Percentiles rank a stretch among this genome's conserved stretches.
These are phyloP conservation scores for Capitella teleta DNA, from an alignment of 1,140 invertebrate genomes.

Conservation along the genomic window DNA sequence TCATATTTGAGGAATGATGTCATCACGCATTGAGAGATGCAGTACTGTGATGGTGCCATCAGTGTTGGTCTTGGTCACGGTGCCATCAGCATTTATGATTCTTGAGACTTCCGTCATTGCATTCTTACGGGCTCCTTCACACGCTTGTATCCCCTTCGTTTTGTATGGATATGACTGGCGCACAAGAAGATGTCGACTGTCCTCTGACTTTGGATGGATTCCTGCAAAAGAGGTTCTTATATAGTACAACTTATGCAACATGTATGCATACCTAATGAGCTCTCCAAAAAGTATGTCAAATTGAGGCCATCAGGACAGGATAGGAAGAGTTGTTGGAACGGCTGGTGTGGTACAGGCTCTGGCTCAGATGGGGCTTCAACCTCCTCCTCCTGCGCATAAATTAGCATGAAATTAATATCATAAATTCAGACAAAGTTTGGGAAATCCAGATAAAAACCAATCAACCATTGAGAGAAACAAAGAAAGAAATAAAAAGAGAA, in stretches of 20 bases:
- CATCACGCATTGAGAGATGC: no score
- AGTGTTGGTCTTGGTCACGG: slow-evolving; percentile 35
- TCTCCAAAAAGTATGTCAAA: slow-evolving; percentile 33
- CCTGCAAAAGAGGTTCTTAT: no score
- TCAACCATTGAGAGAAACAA: no score
- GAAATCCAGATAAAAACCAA: no score
- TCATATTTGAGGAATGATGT: no score
- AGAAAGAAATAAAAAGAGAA: no score
- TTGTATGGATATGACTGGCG: slow-evolving; percentile 38
- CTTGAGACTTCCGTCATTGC: slow-evolving; percentile 27
- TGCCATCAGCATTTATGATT: slow-evolving; percentile 35
- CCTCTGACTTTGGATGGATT: slow-evolving; percentile 21
- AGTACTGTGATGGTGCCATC: slow-evolving; percentile 28
- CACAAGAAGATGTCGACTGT: slow-evolving; percentile 28
- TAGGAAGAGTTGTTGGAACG: slow-evolving; percentile 36
- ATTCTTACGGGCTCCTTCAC: slow-evolving; percentile 25
- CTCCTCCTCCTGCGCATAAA: background rate
- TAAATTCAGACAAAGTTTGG: no score
- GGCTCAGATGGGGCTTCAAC: no score
- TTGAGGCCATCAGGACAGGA: slow-evolving; percentile 38
- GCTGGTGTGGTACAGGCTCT: slow-evolving; percentile 15
- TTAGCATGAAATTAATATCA: no score
- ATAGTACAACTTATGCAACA: no score
- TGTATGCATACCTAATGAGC: no score
- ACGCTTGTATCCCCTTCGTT: slow-evolving; percentile 27